Evolutionary conservation across 1,140 invertebrate species (phyloP).

Genomic region (Eupristina koningsbergeri): DNA sequence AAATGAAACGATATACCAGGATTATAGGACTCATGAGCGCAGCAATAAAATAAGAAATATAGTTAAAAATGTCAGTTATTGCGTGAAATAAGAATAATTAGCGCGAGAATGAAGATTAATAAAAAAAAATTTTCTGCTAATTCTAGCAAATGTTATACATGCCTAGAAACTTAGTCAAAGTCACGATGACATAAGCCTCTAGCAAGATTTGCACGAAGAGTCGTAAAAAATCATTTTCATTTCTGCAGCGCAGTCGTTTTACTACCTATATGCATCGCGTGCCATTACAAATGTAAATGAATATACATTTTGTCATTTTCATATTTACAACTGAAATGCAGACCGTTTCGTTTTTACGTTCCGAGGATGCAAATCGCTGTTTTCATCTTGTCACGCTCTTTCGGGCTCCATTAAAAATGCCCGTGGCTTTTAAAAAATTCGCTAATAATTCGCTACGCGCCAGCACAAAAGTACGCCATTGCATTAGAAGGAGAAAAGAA

Average conservation of each 20-base stretch:
- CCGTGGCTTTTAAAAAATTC: constrained; percentile 18
- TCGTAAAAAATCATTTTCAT: constrained; percentile 44
- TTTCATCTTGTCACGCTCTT: constrained; percentile 15
- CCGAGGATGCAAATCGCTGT: constrained; percentile 21
- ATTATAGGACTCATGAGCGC: background rate
- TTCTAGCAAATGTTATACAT: constrained; percentile 6
- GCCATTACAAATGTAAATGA: constrained; percentile 41
- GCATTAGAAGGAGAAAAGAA: background rate
- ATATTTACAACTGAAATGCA: constrained; percentile 38
- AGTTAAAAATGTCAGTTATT: background rate
- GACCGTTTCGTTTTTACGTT: constrained; percentile 5
- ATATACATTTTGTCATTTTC: constrained; percentile 43
- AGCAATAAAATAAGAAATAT: background rate
- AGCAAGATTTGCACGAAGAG: constrained; percentile 26
- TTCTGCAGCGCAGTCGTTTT: constrained; percentile 20
- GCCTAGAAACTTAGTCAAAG: constrained; percentile 35
- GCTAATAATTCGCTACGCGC: constrained; percentile 4
- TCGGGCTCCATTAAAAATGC: constrained; percentile 11
- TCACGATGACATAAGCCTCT: constrained; percentile 35
- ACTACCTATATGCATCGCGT: constrained; percentile 23
- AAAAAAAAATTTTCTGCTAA: background rate
- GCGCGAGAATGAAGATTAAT: background rate
- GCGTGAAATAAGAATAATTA: constrained; percentile 1
- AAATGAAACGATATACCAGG: background rate
- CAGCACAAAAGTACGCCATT: background rate